Conservation (phyloP, 2,113 vertebrate genomes). For the Myotis yumanensis region DNA sequence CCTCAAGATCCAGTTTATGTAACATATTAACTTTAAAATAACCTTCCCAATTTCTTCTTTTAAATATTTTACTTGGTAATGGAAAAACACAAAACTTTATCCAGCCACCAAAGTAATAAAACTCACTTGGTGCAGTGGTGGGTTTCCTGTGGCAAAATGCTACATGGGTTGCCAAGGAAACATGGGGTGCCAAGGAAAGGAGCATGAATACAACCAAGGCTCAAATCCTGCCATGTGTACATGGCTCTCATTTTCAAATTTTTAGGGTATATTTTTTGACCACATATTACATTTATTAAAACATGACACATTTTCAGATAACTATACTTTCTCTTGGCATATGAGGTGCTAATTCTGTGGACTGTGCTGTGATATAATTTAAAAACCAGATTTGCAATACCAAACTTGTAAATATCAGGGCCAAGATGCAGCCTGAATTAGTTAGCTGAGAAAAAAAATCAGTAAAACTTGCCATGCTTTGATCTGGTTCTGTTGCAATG, state of each 20-base stretch:
- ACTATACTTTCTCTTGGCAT: background rate
- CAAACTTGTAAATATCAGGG: background rate
- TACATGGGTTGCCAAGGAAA: background rate
- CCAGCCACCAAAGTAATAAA: background rate
- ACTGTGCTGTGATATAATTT: background rate
- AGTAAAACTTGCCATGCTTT: background rate
- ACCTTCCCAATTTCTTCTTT: conserved; percentile 45
- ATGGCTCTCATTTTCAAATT: background rate
- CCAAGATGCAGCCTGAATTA: background rate
- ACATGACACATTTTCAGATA: background rate
- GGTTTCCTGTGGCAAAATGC: background rate
- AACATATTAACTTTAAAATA: conserved; percentile 45
- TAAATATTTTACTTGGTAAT: conserved; percentile 49
- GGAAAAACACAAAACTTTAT: background rate
- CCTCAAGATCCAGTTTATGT: conserved; percentile 49
- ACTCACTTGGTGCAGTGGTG: background rate
- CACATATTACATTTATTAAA: conserved; percentile 19
- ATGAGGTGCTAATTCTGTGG: background rate
- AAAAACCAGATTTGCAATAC: conserved; percentile 3
- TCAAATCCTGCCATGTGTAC: background rate
- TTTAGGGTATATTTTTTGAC: background rate
- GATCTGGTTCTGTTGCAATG: background rate
- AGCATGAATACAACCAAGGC: too few species aligned
- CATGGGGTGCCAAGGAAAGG: background rate
- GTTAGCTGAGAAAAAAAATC: background rate